Percentiles rank a stretch among this genome's conserved stretches.
Conservation (phyloP, 2,888 invertebrate species). For the Rhagophthalmus giganteus region DNA sequence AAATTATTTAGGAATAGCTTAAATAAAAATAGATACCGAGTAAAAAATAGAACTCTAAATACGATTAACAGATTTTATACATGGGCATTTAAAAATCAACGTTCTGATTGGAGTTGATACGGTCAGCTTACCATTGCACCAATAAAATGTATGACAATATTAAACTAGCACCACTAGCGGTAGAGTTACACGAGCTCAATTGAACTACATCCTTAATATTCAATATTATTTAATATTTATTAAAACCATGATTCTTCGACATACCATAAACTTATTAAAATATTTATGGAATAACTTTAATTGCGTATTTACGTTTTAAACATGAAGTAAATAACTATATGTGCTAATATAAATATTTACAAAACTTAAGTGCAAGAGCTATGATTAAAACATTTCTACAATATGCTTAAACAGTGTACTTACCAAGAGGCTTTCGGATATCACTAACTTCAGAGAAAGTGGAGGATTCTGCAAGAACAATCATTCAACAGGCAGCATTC, state of each 20-base stretch:
- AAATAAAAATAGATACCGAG: too few species aligned
- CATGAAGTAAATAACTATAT: background rate
- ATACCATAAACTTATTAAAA: background rate
- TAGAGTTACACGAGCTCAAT: too few species aligned
- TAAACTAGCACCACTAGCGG: too few species aligned
- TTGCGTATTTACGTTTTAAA: background rate
- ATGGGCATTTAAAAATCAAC: too few species aligned
- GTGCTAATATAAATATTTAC: background rate
- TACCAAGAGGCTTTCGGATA: slow-evolving; percentile 64
- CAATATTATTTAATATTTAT: background rate
- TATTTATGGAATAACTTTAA: background rate
- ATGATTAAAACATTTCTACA: background rate
- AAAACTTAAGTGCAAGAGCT: background rate
- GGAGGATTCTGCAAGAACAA: slow-evolving; percentile 54
- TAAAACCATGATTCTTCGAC: background rate
- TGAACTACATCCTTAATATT: too few species aligned
- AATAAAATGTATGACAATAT: too few species aligned
- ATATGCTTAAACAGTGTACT: slow-evolving; percentile 47
- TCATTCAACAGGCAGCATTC: slow-evolving; percentile 56
- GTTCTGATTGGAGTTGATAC: too few species aligned
- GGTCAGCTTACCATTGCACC: too few species aligned
- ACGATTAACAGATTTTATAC: too few species aligned
- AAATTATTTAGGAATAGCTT: too few species aligned
- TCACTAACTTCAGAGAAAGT: slow-evolving; percentile 46
- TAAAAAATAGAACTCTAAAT: too few species aligned